Conservation (phyloP, 2,113 vertebrate species). For the Tauraco erythrolophus region DNA sequence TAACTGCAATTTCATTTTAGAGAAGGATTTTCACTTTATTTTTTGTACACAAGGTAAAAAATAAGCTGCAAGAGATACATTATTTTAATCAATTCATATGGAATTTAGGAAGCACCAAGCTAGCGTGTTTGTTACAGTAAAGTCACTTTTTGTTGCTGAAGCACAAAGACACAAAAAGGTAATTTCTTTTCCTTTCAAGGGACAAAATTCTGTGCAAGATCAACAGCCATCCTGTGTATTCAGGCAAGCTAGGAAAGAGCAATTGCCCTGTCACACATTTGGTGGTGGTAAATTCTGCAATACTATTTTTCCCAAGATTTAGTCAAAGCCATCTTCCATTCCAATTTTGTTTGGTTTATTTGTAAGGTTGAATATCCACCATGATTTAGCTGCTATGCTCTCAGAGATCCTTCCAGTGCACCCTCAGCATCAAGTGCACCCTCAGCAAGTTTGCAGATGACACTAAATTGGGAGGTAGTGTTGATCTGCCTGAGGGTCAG, state of each 20-base stretch:
- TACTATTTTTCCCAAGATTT: neutral
- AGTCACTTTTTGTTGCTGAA: neutral
- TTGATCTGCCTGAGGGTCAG: no score
- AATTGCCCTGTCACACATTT: neutral
- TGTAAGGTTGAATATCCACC: neutral
- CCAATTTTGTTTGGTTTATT: neutral
- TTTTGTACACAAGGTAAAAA: neutral
- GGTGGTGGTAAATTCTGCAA: neutral
- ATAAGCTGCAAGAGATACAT: neutral
- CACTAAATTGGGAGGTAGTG: no score
- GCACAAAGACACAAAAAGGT: neutral
- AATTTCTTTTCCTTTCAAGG: neutral
- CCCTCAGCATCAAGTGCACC: no score
- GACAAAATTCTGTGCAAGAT: neutral
- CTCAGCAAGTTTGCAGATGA: no score
- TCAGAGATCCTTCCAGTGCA: neutral
- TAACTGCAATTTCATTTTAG: neutral
- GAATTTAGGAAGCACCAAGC: neutral
- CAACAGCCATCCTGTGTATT: neutral
- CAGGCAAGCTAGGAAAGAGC: neutral
- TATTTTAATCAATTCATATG: neutral
- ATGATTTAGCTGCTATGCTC: neutral
- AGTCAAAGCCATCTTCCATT: neutral
- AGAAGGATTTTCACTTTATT: neutral
- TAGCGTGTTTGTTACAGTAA: neutral